Evolutionary conservation across 2,888 invertebrate genomes (phyloP).

Genomic region (Lysandra coridon): DNA sequence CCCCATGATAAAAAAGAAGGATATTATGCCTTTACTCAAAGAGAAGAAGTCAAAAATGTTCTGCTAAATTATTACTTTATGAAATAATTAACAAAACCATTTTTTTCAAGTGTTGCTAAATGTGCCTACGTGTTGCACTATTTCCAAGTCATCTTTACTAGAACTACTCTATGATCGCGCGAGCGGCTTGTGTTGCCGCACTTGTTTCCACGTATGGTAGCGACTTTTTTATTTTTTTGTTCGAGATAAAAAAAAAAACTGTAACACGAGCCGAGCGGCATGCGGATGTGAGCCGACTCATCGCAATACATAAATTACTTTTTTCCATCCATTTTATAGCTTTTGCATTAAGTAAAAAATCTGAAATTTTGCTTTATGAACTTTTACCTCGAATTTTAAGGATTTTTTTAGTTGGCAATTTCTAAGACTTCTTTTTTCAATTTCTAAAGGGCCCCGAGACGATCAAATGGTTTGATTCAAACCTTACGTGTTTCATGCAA

Average conservation of each 20-base stretch:
- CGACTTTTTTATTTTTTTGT: slow-evolving; percentile 65
- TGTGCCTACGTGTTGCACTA: background rate
- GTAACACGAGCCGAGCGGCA: slow-evolving; percentile 72
- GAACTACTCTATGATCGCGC: slow-evolving; percentile 47
- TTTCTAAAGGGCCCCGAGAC: too few species aligned
- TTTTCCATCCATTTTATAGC: slow-evolving; percentile 22
- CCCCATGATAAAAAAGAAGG: too few species aligned
- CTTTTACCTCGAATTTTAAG: background rate
- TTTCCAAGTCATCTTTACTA: slow-evolving; percentile 12
- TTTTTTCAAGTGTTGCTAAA: too few species aligned
- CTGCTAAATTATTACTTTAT: too few species aligned
- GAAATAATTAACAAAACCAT: too few species aligned
- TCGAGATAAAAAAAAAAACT: slow-evolving; percentile 52
- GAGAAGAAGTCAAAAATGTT: too few species aligned
- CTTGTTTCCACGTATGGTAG: slow-evolving; percentile 61
- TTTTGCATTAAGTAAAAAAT: slow-evolving; percentile 1
- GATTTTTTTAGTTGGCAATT: background rate
- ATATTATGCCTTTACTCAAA: too few species aligned
- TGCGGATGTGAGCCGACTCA: slow-evolving; percentile 62
- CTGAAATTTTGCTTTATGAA: background rate
- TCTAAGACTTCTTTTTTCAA: background rate
- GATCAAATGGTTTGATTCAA: too few species aligned
- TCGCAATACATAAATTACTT: slow-evolving; percentile 43
- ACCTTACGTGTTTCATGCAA: too few species aligned
- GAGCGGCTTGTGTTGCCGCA: slow-evolving; percentile 51